phyloP scores from a whole-genome alignment of 1,140 invertebrate genomes.

The Neodiprion fabricii region DNA sequence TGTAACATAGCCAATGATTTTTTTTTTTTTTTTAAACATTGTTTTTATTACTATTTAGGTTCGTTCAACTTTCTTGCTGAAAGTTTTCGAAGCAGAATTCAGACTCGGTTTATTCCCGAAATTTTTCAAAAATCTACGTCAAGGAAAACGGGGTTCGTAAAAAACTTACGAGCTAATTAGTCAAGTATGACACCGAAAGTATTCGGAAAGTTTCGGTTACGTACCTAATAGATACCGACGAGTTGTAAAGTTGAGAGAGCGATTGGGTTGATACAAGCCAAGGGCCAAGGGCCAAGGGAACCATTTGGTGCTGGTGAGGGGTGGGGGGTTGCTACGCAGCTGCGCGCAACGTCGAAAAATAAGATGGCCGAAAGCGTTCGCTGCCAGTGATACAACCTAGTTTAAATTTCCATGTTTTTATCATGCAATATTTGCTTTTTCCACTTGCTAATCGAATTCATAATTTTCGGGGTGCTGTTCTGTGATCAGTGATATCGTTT shows the following conservation, averaged over 20 bases:
- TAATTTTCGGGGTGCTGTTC: not conserved
- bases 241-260: constrained; percentile 1
- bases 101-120: no score
- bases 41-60: no score
- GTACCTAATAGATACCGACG: not conserved
- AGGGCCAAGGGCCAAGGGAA: constrained; percentile 23
- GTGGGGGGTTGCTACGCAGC: constrained; percentile 46
- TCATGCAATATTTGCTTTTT: not conserved
- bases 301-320: constrained; percentile 34
- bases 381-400: constrained; percentile 26
- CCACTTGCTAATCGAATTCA: not conserved
- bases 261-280: not conserved
- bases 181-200: no score
- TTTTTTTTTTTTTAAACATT: no score
- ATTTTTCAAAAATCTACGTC: no score
- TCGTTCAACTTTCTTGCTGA: no score
- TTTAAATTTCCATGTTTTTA: not conserved
- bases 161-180: no score
- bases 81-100: no score
- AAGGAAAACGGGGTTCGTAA: no score
- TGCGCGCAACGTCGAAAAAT: constrained; percentile 44
- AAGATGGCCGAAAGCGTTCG: constrained; percentile 49
- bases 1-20: no score
- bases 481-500: not conserved
- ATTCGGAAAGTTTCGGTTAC: not conserved